phyloP scores from a whole-genome alignment of 2,888 invertebrate species.

The Lasioglossum oenotherae region DNA sequence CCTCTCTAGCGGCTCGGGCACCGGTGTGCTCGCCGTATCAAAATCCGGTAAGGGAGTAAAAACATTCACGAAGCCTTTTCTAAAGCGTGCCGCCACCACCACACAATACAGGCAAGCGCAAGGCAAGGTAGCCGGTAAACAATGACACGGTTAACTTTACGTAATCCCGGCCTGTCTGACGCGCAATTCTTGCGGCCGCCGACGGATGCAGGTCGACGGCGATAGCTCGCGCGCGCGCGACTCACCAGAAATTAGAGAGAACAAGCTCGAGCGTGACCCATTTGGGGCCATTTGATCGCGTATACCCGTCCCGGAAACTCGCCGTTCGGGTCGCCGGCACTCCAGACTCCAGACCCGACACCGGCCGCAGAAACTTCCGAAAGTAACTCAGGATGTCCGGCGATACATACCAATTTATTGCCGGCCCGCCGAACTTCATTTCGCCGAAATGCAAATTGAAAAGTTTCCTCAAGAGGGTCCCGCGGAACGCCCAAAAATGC shows the following conservation, averaged over 20 bases:
- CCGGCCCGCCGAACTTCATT: neutral
- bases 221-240: neutral
- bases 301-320: neutral
- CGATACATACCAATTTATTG: neutral
- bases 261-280: neutral
- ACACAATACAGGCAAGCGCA: neutral
- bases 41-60: conserved; percentile 30
- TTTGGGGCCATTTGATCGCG: neutral
- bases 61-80: conserved; percentile 36
- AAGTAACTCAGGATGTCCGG: neutral
- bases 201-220: conserved; percentile 8
- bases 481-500: neutral
- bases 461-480: neutral
- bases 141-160: conserved; percentile 44
- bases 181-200: conserved; percentile 3
- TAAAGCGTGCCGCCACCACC: conserved; percentile 21
- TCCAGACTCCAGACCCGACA: neutral
- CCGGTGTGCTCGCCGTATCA: conserved; percentile 12
- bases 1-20: neutral
- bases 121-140: conserved; percentile 27
- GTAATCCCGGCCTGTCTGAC: conserved; percentile 17
- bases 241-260: neutral
- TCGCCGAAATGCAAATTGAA: neutral
- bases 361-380: neutral
- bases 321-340: neutral